Percentiles rank a stretch among this genome's conserved stretches.
phyloP scores from a whole-genome alignment of 2,797 vertebrate genomes.

The Brachyalestes nurse region DNA sequence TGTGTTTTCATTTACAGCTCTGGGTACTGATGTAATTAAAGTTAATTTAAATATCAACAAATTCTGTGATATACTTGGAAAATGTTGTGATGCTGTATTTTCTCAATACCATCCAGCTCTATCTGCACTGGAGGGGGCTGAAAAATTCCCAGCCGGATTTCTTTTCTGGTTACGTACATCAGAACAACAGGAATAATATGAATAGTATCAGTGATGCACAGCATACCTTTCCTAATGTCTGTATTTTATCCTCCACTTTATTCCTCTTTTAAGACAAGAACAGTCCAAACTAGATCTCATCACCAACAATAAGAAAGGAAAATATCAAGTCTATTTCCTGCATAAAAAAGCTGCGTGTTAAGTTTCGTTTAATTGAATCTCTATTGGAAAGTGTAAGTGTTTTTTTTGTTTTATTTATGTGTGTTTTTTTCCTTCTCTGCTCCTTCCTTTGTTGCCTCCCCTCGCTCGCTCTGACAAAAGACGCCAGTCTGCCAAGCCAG shows the following conservation, averaged over 20 bases:
- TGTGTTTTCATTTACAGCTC: too few species aligned
- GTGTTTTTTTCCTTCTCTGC: constrained; percentile 75
- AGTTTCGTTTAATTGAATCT: constrained; percentile 83
- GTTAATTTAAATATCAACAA: neutral
- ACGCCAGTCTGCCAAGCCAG: constrained; percentile 83
- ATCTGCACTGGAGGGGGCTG: neutral
- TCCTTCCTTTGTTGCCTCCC: constrained; percentile 82
- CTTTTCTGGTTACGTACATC: constrained; percentile 18
- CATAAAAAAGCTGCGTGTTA: constrained; percentile 67
- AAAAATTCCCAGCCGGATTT: constrained; percentile 1
- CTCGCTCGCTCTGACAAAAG: constrained; percentile 84
- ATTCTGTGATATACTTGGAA: neutral
- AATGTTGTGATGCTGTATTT: neutral
- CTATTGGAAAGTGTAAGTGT: constrained; percentile 81
- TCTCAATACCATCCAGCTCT: neutral
- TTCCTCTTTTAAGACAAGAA: constrained; percentile 1
- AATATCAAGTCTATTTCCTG: constrained; percentile 73
- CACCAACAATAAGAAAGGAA: constrained; percentile 67
- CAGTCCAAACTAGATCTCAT: constrained; percentile 34
- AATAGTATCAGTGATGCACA: neutral
- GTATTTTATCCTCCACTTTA: constrained; percentile 9
- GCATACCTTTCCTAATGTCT: constrained; percentile 29
- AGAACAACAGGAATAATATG: neutral
- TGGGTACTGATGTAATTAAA: neutral
- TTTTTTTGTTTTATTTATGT: constrained; percentile 85